A percentile compares a stretch with the other conserved stretches of the same genome.
These are phyloP conservation scores for Heliocidaris tuberculata DNA, from an alignment of 35 echinoderm and acorn worm genomes.

Conservation along the genomic window DNA sequence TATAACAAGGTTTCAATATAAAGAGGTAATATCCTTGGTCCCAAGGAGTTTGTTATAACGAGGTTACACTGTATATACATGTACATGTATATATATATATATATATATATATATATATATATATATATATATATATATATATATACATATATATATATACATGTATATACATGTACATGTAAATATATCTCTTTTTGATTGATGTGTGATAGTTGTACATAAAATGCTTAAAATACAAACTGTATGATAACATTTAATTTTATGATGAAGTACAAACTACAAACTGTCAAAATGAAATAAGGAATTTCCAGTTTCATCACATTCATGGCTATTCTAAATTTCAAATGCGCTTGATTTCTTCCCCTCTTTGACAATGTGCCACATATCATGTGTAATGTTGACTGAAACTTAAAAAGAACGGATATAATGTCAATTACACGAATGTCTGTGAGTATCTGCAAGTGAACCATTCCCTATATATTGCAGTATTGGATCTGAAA, in stretches of 20 bases:
- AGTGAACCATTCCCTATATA: background rate
- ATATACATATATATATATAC: too few species aligned
- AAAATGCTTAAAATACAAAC: background rate
- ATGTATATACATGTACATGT: too few species aligned
- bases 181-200: background rate
- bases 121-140: background rate
- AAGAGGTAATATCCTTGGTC: too few species aligned
- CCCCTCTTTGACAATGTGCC: background rate
- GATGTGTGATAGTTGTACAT: background rate
- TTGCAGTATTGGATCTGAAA: background rate
- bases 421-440: too few species aligned
- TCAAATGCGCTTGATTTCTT: background rate
- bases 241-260: background rate
- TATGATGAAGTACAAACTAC: background rate
- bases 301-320: background rate
- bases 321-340: background rate
- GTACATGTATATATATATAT: too few species aligned
- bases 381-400: background rate
- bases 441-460: background rate
- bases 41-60: too few species aligned
- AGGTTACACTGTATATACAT: background rate
- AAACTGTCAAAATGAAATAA: background rate
- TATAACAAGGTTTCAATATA: too few species aligned
- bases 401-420: too few species aligned
- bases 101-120: background rate